A percentile compares a stretch with the other conserved stretches of the same genome.
phyloP scores from a whole-genome alignment of 92 coral and sea anemone genomes.

The Heteractis magnifica region DNA sequence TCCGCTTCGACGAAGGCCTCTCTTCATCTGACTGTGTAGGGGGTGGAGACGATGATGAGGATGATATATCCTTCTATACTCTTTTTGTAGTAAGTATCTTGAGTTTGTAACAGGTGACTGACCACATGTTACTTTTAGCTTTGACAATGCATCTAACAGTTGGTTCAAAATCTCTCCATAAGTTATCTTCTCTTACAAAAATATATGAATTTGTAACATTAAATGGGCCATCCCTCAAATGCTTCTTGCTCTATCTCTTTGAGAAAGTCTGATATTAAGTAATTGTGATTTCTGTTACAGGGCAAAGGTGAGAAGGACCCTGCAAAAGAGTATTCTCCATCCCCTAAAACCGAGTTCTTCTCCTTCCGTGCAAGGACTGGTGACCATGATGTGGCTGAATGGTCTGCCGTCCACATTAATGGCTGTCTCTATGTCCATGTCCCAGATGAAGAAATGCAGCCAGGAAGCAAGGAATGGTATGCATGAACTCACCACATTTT shows the following conservation, averaged over 20 bases:
- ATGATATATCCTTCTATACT: slow-evolving; percentile 77
- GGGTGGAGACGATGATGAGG: slow-evolving; percentile 82
- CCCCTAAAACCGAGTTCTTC: slow-evolving; percentile 54
- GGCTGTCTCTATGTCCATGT: slow-evolving; percentile 68
- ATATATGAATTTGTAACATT: too few relatives aligned
- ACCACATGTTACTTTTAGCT: too few relatives aligned
- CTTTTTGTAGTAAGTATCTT: slow-evolving; percentile 67
- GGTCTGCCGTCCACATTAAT: slow-evolving; percentile 62
- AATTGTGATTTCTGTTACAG: background rate
- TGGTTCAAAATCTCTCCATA: too few relatives aligned
- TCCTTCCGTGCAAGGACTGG: slow-evolving; percentile 75
- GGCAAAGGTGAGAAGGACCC: slow-evolving; percentile 41
- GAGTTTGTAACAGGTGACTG: too few relatives aligned
- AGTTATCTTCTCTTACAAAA: too few relatives aligned
- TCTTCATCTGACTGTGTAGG: slow-evolving; percentile 68
- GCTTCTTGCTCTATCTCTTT: background rate
- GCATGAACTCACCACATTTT: background rate
- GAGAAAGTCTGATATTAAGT: background rate
- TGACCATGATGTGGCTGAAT: slow-evolving; percentile 69
- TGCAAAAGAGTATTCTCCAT: slow-evolving; percentile 39
- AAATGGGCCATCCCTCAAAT: background rate
- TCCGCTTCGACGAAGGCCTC: slow-evolving; percentile 81
- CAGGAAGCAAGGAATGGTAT: slow-evolving; percentile 88
- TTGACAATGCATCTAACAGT: too few relatives aligned
- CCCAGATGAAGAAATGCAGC: slow-evolving; percentile 72